Conservation (phyloP, 2,888 invertebrate genomes). For the Tricholauxania praeusta region DNA sequence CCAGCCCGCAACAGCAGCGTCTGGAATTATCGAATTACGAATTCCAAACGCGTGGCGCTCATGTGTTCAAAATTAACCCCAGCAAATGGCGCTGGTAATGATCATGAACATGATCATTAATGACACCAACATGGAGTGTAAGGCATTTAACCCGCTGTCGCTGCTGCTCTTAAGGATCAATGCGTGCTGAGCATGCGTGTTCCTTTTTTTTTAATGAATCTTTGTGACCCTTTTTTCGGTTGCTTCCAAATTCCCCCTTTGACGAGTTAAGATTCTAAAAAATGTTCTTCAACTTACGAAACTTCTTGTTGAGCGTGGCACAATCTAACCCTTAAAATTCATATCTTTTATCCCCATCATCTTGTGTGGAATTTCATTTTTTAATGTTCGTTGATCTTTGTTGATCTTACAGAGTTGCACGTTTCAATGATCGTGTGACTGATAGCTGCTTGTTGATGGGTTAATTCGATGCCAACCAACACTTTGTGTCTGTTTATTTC, state of each 20-base stretch:
- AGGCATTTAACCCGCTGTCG: slow-evolving; percentile 19
- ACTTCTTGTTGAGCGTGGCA: slow-evolving; percentile 8
- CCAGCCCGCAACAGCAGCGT: not conserved
- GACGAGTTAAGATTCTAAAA: slow-evolving; percentile 1
- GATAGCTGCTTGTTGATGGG: slow-evolving; percentile 26
- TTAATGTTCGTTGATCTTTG: not conserved
- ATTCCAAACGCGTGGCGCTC: slow-evolving; percentile 34
- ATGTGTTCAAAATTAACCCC: slow-evolving; percentile 35
- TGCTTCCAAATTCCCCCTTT: slow-evolving; percentile 3
- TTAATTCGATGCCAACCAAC: not conserved
- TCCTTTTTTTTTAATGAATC: not conserved
- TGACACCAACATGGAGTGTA: not conserved
- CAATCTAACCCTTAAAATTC: slow-evolving; percentile 34
- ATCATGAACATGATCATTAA: slow-evolving; percentile 29
- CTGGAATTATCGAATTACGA: not conserved
- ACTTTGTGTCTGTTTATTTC: not conserved
- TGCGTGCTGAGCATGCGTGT: not conserved
- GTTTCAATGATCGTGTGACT: slow-evolving; percentile 33
- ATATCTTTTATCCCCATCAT: slow-evolving; percentile 8
- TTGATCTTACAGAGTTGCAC: slow-evolving; percentile 3
- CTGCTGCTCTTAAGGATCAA: not conserved
- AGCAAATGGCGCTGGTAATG: slow-evolving; percentile 23
- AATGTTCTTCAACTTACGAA: not conserved
- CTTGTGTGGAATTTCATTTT: no score
- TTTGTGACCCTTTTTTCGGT: slow-evolving; percentile 21